phyloP scores from a whole-genome alignment of 2,113 vertebrate genomes.

The Andinoacara biseriatus region DNA sequence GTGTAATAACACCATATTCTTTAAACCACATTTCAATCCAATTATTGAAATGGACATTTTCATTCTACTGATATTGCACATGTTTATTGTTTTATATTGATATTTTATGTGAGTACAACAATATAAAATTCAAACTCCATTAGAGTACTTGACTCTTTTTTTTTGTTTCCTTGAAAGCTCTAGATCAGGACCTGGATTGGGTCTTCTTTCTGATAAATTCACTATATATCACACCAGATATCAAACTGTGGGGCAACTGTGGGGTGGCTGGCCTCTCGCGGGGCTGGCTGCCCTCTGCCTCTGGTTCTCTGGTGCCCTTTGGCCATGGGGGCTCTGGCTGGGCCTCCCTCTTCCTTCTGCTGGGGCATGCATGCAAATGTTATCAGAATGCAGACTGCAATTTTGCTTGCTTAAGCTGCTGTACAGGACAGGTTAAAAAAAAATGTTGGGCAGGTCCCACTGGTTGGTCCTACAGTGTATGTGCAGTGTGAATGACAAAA shows the following conservation, averaged over 20 bases:
- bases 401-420: no score
- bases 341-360: no score
- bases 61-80: neutral
- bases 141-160: neutral
- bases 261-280: no score
- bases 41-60: neutral
- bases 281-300: no score
- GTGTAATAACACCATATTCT: neutral
- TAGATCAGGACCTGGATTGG: neutral
- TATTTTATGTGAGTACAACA: neutral
- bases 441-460: neutral
- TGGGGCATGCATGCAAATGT: no score
- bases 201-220: neutral
- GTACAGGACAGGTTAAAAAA: no score
- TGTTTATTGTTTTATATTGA: neutral
- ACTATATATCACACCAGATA: neutral
- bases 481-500: neutral
- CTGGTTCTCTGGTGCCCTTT: no score
- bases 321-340: no score
- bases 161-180: neutral
- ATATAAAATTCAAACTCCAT: neutral
- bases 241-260: neutral
- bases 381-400: no score
- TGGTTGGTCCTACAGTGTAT: rapidly evolving
- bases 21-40: neutral